These are phyloP conservation scores for Callithrix jacchus DNA, from an alignment of 2,113 vertebrate species.

Conservation along the genomic window DNA sequence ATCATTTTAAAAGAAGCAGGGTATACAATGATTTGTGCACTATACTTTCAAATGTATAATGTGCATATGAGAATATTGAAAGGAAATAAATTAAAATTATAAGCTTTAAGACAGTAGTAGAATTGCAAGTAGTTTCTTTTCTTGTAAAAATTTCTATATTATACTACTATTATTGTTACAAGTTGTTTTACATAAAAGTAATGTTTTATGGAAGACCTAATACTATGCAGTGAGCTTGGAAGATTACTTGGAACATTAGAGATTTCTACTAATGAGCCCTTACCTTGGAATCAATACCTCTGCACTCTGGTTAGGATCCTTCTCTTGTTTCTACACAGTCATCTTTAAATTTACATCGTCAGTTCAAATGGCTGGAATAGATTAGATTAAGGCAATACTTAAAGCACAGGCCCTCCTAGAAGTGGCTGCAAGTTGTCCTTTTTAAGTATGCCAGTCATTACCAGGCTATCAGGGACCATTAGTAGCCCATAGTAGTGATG, in stretches of 20 bases:
- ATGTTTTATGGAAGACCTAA: background rate
- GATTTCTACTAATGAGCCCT: background rate
- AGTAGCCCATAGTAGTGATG: background rate
- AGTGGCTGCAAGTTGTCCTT: background rate
- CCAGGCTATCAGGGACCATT: background rate
- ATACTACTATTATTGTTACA: background rate
- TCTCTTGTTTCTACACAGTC: background rate
- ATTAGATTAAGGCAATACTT: background rate
- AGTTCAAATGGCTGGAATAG: background rate
- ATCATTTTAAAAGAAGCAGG: background rate
- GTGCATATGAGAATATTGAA: background rate
- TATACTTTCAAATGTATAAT: background rate
- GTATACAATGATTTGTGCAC: background rate
- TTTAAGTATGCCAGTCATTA: background rate
- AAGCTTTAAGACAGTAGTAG: slow-evolving; percentile 3
- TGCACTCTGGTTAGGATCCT: background rate
- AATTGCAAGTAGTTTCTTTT: background rate
- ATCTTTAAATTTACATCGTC: background rate
- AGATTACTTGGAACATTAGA: background rate
- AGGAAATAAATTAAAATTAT: background rate
- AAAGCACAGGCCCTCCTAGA: background rate
- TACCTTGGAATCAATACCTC: background rate
- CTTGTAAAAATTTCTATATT: background rate
- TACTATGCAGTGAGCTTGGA: background rate
- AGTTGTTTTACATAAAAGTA: background rate